Percentiles rank a stretch among this genome's conserved stretches.
phyloP scores from a whole-genome alignment of 2,113 vertebrate species.

The Coptodon bakossiorum region DNA sequence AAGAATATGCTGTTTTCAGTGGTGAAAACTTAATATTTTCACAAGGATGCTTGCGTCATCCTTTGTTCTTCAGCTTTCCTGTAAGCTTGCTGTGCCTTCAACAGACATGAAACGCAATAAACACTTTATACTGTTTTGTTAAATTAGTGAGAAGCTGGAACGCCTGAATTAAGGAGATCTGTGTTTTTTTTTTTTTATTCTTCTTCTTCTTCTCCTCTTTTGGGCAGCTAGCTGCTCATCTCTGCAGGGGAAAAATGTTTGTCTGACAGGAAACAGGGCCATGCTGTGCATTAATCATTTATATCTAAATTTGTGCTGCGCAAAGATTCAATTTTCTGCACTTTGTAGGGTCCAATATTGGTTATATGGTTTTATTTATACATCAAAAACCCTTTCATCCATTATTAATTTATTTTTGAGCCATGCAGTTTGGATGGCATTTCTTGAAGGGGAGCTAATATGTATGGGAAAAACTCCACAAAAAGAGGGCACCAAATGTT shows the following conservation, averaged over 20 bases:
- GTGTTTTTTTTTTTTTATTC: not conserved
- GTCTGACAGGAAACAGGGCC: constrained; percentile 44
- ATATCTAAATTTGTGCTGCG: constrained; percentile 57
- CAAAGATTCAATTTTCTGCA: constrained; percentile 66
- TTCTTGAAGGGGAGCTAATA: not conserved
- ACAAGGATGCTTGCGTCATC: not conserved
- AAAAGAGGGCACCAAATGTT: not conserved
- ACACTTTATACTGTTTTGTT: not conserved
- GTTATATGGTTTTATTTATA: constrained; percentile 67
- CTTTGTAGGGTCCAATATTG: constrained; percentile 48
- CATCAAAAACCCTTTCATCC: constrained; percentile 18
- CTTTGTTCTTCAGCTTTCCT: not conserved
- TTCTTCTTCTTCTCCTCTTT: not conserved
- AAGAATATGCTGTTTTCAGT: not conserved
- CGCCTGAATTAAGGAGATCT: not conserved
- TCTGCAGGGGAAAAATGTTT: constrained; percentile 34
- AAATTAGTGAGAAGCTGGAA: not conserved
- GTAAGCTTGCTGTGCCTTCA: not conserved
- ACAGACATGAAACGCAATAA: not conserved
- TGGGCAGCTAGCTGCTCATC: not conserved
- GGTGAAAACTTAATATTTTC: not conserved
- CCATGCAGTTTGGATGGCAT: constrained; percentile 6
- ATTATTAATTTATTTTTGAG: constrained; percentile 56
- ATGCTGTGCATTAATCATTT: constrained; percentile 55
- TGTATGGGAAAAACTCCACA: not conserved